Evolutionary conservation across 2,113 vertebrate species (phyloP).

Genomic region (zebrafish (Danio rerio)): GRCz12tu NC_133193.1:19130501-19131000

Average conservation of each 20-base stretch:
- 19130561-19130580: neutral
- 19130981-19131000: constrained; percentile 19
- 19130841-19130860: constrained; percentile 97
- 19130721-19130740: neutral
- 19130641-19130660: constrained; percentile 98
- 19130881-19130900: constrained; percentile 97
- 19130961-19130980: constrained; percentile 36
- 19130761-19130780: constrained; percentile 22
- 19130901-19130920: constrained; percentile 93
- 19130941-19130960: neutral
- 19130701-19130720: constrained; percentile 83
- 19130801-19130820: constrained; percentile 99
- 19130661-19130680: constrained; percentile 94
- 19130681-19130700: constrained; percentile 99
- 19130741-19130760: neutral
- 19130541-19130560: neutral
- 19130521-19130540: neutral
- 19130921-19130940: constrained; percentile 94
- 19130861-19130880: constrained; percentile 91
- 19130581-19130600: constrained; percentile 51
- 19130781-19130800: constrained; percentile 99
- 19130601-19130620: constrained; percentile 97
- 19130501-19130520: neutral
- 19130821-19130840: constrained; percentile 99
- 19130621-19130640: constrained; percentile 97